Evolutionary conservation across 2,888 invertebrate species (phyloP).

Genomic region (Pycnomerus fuliginosus): DNA sequence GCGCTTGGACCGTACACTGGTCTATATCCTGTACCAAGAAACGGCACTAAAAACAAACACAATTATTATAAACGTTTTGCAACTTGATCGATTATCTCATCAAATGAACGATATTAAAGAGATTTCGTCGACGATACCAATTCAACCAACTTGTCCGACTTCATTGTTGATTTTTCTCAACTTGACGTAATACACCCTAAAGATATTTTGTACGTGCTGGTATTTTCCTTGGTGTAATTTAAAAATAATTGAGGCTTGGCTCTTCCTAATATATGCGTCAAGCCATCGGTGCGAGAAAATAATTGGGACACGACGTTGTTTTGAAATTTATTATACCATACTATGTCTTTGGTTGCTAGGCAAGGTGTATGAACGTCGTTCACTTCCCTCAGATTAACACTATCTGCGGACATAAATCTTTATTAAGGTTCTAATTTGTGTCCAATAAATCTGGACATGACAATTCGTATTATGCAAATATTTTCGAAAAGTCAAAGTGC

Average conservation of each 20-base stretch:
- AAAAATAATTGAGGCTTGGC: conserved; percentile 47
- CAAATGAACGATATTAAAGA: too few relatives aligned
- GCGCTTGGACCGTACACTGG: conserved; percentile 24
- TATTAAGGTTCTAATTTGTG: conserved; percentile 45
- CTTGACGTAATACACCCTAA: conserved; percentile 12
- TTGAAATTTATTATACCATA: conserved; percentile 49
- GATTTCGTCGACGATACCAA: too few relatives aligned
- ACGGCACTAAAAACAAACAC: conserved; percentile 27
- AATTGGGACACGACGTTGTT: conserved; percentile 53
- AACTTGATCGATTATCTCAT: conserved; percentile 26
- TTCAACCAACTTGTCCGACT: too few relatives aligned
- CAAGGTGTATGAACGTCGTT: conserved; percentile 19
- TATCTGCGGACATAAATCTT: conserved; percentile 40
- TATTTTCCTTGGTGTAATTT: conserved; percentile 34
- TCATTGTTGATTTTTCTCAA: conserved; percentile 6
- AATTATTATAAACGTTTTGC: conserved; percentile 27
- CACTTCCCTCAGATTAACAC: conserved; percentile 23
- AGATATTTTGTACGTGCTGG: conserved; percentile 18
- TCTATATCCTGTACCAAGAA: conserved; percentile 23
- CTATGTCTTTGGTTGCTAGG: conserved; percentile 21
- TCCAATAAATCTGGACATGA: conserved; percentile 44
- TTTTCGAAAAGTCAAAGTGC: conserved; percentile 40
- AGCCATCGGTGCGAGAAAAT: conserved; percentile 53
- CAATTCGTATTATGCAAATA: conserved; percentile 41
- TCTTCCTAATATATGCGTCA: conserved; percentile 51